These are phyloP conservation scores for Miichthys miiuy DNA, from an alignment of 2,797 vertebrate genomes.

Conservation along the genomic window DNA sequence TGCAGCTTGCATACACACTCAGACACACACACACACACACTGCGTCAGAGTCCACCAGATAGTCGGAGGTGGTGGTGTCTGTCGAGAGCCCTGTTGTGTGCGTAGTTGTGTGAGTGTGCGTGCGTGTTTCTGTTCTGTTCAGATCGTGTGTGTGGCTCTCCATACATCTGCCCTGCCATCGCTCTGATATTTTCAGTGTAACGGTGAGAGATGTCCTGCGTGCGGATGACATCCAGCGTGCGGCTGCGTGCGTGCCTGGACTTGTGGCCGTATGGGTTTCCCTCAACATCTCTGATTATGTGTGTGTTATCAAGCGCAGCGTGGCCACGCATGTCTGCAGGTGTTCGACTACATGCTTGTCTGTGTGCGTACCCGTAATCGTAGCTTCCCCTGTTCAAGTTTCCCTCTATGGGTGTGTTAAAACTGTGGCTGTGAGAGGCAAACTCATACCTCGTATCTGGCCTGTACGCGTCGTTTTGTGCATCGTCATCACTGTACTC, in stretches of 20 bases:
- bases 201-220: neutral
- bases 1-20: neutral
- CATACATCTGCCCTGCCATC: conserved; percentile 80
- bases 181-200: conserved; percentile 74
- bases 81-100: conserved; percentile 54
- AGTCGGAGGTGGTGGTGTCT: conserved; percentile 58
- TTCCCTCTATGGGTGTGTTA: neutral
- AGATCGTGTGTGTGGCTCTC: conserved; percentile 31
- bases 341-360: neutral
- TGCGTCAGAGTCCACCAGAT: conserved; percentile 70
- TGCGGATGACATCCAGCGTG: conserved; percentile 10
- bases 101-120: conserved; percentile 31
- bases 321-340: neutral
- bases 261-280: neutral
- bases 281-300: neutral
- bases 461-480: neutral
- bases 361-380: neutral
- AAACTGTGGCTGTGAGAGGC: conserved; percentile 34
- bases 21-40: neutral
- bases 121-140: conserved; percentile 20
- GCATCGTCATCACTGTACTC: neutral
- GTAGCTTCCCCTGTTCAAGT: conserved; percentile 26
- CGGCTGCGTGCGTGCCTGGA: conserved; percentile 33
- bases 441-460: neutral
- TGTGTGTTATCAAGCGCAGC: neutral